These are phyloP conservation scores for Petrosia ficiformis DNA, from an alignment of 37 sponge, comb jelly and placozoan species.

Conservation along the genomic window DNA sequence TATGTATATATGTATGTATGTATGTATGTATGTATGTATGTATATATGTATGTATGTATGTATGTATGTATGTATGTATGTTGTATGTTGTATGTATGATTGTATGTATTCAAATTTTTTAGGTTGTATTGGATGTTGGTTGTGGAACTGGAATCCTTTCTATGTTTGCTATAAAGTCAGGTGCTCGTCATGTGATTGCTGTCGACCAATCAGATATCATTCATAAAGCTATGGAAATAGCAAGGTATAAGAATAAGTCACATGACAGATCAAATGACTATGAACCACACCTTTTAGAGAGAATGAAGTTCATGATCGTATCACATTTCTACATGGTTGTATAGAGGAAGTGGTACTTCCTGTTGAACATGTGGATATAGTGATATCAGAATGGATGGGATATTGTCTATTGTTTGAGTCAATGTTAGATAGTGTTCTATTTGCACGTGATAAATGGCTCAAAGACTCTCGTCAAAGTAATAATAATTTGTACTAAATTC, in stretches of 20 bases:
- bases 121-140: constrained; percentile 77
- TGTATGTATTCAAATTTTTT: not conserved
- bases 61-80: not conserved
- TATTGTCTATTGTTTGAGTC: constrained; percentile 86
- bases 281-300: constrained; percentile 41
- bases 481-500: not conserved
- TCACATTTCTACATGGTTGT: constrained; percentile 49
- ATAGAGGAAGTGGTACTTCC: constrained; percentile 72
- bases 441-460: constrained; percentile 78
- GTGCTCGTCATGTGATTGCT: constrained; percentile 60
- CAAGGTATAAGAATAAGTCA: constrained; percentile 42
- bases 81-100: no score
- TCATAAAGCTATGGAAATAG: constrained; percentile 80
- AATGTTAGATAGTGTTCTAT: constrained; percentile 80
- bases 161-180: constrained; percentile 69
- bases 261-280: no score
- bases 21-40: no score
- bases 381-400: constrained; percentile 95
- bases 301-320: constrained; percentile 54
- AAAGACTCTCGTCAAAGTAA: constrained; percentile 42
- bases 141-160: constrained; percentile 88
- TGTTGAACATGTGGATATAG: constrained; percentile 72
- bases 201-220: constrained; percentile 76
- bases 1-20: no score
- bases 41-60: not conserved